These are phyloP conservation scores for Cygnus olor DNA, from an alignment of 2,797 vertebrate species.

Conservation along the genomic window DNA sequence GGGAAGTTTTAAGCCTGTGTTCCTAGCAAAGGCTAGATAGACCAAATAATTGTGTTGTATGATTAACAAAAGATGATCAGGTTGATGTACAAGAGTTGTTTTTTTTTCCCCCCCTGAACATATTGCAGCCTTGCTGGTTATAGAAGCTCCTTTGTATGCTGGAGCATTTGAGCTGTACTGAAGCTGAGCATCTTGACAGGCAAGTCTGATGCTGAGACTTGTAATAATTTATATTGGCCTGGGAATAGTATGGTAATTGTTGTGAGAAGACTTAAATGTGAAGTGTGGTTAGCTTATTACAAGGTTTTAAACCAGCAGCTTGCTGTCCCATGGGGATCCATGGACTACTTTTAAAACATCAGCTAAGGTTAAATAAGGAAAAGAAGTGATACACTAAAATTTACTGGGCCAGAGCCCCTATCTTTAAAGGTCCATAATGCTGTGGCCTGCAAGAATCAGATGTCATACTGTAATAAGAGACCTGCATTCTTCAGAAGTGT, in stretches of 20 bases:
- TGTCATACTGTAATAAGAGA: not conserved
- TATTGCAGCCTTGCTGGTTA: not conserved
- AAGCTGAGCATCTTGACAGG: not conserved
- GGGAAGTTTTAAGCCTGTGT: not conserved
- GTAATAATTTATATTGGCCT: conserved; percentile 5
- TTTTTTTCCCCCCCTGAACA: accelerated
- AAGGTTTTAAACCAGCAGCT: not conserved
- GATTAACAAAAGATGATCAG: not conserved
- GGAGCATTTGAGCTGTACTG: not conserved
- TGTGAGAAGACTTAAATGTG: not conserved
- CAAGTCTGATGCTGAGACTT: not conserved
- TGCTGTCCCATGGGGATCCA: not conserved
- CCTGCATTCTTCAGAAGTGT: not conserved
- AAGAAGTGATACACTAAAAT: not conserved
- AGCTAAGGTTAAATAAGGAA: not conserved
- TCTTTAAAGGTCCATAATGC: not conserved
- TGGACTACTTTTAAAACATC: not conserved
- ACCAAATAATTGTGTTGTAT: not conserved
- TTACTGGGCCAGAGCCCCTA: not conserved
- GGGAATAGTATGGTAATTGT: not conserved
- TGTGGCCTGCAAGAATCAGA: not conserved
- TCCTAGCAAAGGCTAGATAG: not conserved
- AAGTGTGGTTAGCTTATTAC: not conserved
- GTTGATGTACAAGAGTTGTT: not conserved
- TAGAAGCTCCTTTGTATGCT: not conserved